A percentile compares a stretch with the other conserved stretches of the same genome.
Conservation (phyloP, 2,797 vertebrate genomes). For the Masticophis lateralis region DNA sequence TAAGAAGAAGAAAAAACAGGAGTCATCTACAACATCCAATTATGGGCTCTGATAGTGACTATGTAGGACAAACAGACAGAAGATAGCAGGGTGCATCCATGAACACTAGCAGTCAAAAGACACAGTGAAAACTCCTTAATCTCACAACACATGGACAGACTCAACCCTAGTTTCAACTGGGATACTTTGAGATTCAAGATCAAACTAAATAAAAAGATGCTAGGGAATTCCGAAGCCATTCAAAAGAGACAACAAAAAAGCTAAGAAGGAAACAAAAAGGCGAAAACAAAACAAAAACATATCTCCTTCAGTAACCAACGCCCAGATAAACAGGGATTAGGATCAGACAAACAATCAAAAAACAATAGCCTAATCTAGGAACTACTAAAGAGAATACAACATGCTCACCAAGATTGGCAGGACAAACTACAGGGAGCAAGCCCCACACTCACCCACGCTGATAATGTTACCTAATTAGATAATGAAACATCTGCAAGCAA, state of each 20-base stretch:
- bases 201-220: background rate
- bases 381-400: background rate
- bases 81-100: background rate
- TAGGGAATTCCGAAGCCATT: background rate
- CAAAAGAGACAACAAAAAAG: background rate
- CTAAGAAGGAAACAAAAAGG: background rate
- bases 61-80: background rate
- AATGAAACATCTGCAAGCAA: background rate
- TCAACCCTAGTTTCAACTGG: background rate
- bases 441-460: background rate
- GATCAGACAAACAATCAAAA: background rate
- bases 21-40: background rate
- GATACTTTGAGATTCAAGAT: background rate
- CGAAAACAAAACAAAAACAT: background rate
- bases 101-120: background rate
- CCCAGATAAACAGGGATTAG: background rate
- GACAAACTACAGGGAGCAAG: background rate
- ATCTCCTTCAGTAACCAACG: background rate
- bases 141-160: background rate
- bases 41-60: background rate
- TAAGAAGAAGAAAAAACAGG: background rate
- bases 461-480: background rate
- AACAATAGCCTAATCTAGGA: background rate
- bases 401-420: background rate
- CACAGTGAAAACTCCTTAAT: background rate